Percentiles rank a stretch among this genome's conserved stretches.
phyloP scores from a whole-genome alignment of 2,113 vertebrate genomes.

The Chionomys nivalis region DNA sequence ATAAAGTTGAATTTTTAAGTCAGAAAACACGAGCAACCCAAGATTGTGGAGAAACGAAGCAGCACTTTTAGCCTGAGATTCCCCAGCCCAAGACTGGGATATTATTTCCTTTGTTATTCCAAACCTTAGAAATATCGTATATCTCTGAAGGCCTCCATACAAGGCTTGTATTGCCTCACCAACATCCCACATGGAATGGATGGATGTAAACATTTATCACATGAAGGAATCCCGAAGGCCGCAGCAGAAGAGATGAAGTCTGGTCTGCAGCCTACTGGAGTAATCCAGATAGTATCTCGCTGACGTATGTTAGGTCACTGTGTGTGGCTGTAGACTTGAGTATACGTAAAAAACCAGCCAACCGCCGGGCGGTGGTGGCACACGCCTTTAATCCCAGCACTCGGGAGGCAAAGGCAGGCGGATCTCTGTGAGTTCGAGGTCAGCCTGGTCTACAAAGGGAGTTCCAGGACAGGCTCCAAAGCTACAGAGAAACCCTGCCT shows the following conservation, averaged over 20 bases:
- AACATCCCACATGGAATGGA: background rate
- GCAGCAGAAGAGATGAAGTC: background rate
- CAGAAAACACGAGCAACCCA: background rate
- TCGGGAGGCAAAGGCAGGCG: too few species aligned
- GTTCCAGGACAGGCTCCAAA: too few species aligned
- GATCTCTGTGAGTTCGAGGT: too few species aligned
- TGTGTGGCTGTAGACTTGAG: background rate
- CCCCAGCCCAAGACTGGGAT: background rate
- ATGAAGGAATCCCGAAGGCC: background rate
- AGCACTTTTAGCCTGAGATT: conserved; percentile 18
- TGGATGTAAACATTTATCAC: background rate
- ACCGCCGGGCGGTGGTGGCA: too few species aligned
- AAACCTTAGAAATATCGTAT: background rate
- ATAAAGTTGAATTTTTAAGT: background rate
- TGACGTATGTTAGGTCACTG: background rate
- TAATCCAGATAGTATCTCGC: background rate
- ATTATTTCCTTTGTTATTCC: background rate
- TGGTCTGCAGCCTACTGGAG: background rate
- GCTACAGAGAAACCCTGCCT: too few species aligned
- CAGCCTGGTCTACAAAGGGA: too few species aligned
- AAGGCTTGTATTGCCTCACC: background rate
- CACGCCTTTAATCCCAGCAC: too few species aligned
- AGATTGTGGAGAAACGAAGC: background rate
- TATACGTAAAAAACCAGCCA: background rate
- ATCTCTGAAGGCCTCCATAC: background rate